phyloP scores from a whole-genome alignment of 1,140 invertebrate species.

The Pseudomyrmex dendroicus region DNA sequence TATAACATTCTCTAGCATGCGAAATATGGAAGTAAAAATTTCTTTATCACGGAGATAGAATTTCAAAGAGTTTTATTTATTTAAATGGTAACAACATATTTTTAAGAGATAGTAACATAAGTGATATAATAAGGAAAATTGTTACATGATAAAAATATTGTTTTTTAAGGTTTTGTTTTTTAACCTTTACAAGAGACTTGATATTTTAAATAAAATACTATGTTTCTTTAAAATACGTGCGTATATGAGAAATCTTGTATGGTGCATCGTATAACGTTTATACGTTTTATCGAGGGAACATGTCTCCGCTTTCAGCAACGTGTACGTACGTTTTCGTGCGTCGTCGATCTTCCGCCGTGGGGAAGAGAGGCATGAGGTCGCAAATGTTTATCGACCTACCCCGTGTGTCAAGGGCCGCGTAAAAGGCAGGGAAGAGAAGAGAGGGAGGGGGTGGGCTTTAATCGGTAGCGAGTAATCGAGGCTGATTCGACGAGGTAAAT shows the following conservation, averaged over 20 bases:
- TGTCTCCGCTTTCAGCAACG: background rate
- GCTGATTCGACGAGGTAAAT: constrained; percentile 59
- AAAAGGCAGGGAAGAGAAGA: background rate
- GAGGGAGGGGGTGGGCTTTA: constrained; percentile 12
- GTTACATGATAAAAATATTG: too few species aligned
- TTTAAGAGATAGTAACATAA: background rate
- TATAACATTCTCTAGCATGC: background rate
- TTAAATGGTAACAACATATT: background rate
- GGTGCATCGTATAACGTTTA: background rate
- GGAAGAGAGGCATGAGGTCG: background rate
- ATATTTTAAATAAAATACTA: too few species aligned
- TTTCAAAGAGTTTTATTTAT: constrained; percentile 3
- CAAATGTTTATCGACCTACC: constrained; percentile 60
- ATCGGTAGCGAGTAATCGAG: constrained; percentile 62
- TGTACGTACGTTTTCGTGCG: background rate
- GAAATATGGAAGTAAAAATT: background rate
- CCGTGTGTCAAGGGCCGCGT: constrained; percentile 21
- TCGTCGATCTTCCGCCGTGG: too few species aligned
- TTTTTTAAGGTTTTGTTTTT: too few species aligned
- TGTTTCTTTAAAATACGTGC: too few species aligned
- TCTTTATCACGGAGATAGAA: background rate
- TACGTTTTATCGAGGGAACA: background rate
- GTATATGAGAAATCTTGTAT: too few species aligned
- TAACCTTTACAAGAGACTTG: too few species aligned
- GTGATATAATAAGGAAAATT: background rate